phyloP scores from a whole-genome alignment of 2,888 invertebrate species.

The Dicranocentrus wangi region DNA sequence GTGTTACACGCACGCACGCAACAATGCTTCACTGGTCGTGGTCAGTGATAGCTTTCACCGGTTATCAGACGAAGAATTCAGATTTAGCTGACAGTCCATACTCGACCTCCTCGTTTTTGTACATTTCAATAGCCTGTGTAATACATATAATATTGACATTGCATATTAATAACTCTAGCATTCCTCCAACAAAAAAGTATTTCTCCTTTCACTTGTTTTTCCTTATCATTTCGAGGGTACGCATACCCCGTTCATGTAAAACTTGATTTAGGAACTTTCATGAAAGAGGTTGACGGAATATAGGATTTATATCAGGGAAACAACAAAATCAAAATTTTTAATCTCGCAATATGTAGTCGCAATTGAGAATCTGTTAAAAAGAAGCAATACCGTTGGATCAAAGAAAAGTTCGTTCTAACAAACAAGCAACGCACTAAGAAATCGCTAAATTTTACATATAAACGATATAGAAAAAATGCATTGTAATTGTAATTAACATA shows the following conservation, averaged over 20 bases:
- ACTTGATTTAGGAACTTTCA: no score
- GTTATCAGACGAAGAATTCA: conserved; percentile 89
- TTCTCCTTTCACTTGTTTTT: not conserved
- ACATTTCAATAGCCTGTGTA: conserved; percentile 89
- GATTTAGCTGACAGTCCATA: conserved; percentile 90
- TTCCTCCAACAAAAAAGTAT: conserved; percentile 7
- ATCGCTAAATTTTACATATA: not conserved
- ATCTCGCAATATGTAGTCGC: no score
- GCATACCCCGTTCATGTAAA: not conserved
- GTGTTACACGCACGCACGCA: conserved; percentile 9
- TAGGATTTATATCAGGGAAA: no score
- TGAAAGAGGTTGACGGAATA: no score
- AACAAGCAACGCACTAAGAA: conserved; percentile 8
- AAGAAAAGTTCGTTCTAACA: no score
- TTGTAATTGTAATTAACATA: not conserved
- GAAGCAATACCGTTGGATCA: conserved; percentile 12
- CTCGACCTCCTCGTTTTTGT: conserved; percentile 93
- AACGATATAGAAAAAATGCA: not conserved
- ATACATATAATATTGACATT: conserved; percentile 63
- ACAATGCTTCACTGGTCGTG: not conserved
- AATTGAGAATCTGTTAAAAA: conserved; percentile 14
- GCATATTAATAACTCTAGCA: conserved; percentile 24
- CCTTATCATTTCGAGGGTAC: not conserved
- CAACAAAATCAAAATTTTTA: no score
- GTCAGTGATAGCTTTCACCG: conserved; percentile 45